Evolutionary conservation across 2,888 invertebrate genomes (phyloP).

Genomic region (Polydrusus pterygomalis): DNA sequence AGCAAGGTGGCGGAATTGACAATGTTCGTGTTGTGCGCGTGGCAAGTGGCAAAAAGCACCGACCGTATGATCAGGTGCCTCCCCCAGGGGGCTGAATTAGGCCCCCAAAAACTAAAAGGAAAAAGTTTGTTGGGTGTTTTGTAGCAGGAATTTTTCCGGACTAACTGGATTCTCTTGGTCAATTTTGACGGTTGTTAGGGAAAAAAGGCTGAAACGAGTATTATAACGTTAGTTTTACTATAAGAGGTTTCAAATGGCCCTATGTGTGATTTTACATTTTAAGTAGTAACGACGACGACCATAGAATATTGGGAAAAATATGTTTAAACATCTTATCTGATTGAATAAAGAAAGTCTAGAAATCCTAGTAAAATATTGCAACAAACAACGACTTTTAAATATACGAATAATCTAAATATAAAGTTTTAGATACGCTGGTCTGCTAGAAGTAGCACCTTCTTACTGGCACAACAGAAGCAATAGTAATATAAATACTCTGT

Average conservation of each 20-base stretch:
- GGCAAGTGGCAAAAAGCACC: slow-evolving; percentile 35
- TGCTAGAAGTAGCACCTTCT: slow-evolving; percentile 8
- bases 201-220: slow-evolving; percentile 55
- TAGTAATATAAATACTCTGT: slow-evolving; percentile 5
- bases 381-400: slow-evolving; percentile 42
- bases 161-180: slow-evolving; percentile 43
- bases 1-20: slow-evolving; percentile 35
- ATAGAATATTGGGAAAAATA: not conserved
- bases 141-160: slow-evolving; percentile 51
- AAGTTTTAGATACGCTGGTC: slow-evolving; percentile 10
- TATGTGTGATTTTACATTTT: slow-evolving; percentile 34
- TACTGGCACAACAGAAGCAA: slow-evolving; percentile 3
- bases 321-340: no score
- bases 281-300: slow-evolving; percentile 11
- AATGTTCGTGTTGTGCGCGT: slow-evolving; percentile 38
- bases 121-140: slow-evolving; percentile 48
- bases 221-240: slow-evolving; percentile 45
- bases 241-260: slow-evolving; percentile 39
- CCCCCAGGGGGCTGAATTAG: slow-evolving; percentile 53
- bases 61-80: slow-evolving; percentile 43
- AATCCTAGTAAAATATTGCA: not conserved
- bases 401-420: not conserved
- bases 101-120: slow-evolving; percentile 26
- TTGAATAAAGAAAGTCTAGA: no score
- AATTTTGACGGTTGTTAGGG: slow-evolving; percentile 51